A percentile compares a stretch with the other conserved stretches of the same genome.
These are phyloP conservation scores for Hoplias malabaricus DNA, from an alignment of 2,113 vertebrate species.

Conservation along the genomic window DNA sequence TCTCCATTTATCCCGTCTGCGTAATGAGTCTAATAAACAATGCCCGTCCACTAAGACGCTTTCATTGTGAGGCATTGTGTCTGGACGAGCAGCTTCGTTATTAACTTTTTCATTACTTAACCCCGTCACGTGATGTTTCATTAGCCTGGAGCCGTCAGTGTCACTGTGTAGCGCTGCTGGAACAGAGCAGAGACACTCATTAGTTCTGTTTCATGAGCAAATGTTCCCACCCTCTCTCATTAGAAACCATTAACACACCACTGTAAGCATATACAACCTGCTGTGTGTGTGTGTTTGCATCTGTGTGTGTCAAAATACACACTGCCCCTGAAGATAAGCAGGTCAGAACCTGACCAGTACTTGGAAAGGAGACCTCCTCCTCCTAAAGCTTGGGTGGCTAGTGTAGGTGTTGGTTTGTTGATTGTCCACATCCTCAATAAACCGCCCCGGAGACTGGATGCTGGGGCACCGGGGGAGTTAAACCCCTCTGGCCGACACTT, in stretches of 20 bases:
- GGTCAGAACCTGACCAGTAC: too few species aligned
- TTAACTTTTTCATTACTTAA: background rate
- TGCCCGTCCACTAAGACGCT: background rate
- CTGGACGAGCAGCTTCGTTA: background rate
- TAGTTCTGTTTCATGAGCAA: background rate
- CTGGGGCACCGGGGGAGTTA: too few species aligned
- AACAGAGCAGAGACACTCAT: background rate
- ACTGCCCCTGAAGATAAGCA: too few species aligned
- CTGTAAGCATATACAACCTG: background rate
- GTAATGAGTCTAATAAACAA: slow-evolving; percentile 14
- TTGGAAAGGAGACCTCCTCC: too few species aligned
- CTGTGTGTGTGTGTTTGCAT: slow-evolving; percentile 5
- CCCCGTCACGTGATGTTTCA: background rate
- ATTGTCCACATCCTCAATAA: too few species aligned
- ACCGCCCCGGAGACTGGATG: too few species aligned
- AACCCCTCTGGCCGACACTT: too few species aligned
- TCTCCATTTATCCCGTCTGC: background rate
- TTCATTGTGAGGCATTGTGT: background rate
- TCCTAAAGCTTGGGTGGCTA: too few species aligned
- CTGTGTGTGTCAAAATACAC: background rate
- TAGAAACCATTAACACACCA: background rate
- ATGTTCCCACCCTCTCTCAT: background rate
- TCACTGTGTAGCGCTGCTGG: background rate
- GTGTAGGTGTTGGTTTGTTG: too few species aligned
- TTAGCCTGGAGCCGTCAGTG: background rate